These are phyloP conservation scores for Drosophila siamana DNA, from an alignment of 2,888 invertebrate genomes.

Conservation along the genomic window DNA sequence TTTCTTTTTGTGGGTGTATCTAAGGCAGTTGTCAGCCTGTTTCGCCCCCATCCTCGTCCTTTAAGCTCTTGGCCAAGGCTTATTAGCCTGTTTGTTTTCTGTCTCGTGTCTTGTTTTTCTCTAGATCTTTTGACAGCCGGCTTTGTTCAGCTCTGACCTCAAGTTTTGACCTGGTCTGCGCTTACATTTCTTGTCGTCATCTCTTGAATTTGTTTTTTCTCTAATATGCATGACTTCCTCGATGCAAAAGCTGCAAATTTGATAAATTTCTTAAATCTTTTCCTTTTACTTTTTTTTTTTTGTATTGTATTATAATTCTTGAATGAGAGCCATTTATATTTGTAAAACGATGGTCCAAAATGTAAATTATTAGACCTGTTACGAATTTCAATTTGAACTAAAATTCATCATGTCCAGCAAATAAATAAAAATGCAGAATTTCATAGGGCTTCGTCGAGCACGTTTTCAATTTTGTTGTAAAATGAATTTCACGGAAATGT, in stretches of 20 bases:
- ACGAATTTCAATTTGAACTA: not conserved
- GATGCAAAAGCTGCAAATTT: conserved; percentile 31
- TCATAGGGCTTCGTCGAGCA: not conserved
- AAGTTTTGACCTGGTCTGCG: conserved; percentile 17
- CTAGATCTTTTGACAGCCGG: conserved; percentile 31
- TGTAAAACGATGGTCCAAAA: not conserved
- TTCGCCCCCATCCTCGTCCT: conserved; percentile 12
- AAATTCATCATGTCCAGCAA: conserved; percentile 7
- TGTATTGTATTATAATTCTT: conserved; percentile 12
- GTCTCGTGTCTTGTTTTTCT: conserved; percentile 35
- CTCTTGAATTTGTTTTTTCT: conserved; percentile 59
- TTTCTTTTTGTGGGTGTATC: conserved; percentile 37
- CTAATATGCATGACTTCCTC: conserved; percentile 62
- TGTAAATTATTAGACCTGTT: not conserved
- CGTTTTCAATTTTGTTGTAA: not conserved
- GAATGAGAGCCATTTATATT: not conserved
- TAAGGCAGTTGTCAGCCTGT: conserved; percentile 57
- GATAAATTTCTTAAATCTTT: conserved; percentile 26
- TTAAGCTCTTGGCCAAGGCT: conserved; percentile 38
- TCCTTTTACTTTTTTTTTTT: not conserved
- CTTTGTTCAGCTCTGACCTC: conserved; percentile 30
- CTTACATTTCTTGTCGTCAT: conserved; percentile 30
- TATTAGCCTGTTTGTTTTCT: conserved; percentile 55
- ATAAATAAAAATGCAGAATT: conserved; percentile 10
- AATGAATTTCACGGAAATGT: not conserved